Evolutionary conservation across 2,888 invertebrate species (phyloP).

Genomic region (Globia sparganii): DNA sequence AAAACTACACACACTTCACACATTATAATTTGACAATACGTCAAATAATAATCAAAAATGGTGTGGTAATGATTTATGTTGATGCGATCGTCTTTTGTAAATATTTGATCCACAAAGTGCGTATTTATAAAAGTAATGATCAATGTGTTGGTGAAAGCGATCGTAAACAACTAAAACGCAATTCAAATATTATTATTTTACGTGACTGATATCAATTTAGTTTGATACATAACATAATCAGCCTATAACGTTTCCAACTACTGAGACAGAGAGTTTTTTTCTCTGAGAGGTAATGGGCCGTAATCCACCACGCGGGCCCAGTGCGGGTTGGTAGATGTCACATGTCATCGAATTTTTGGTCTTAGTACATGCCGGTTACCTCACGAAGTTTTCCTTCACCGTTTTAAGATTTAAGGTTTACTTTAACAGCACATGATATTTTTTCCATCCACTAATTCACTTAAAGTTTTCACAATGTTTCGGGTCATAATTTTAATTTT

Average conservation of each 20-base stretch:
- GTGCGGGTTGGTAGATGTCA: too few relatives aligned
- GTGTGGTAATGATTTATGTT: conserved; percentile 11
- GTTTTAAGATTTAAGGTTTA: neutral
- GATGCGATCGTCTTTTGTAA: neutral
- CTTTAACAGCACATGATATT: neutral
- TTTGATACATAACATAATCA: neutral
- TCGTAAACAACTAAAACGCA: neutral
- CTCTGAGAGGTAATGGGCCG: too few relatives aligned
- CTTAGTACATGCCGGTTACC: too few relatives aligned
- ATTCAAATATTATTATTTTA: neutral
- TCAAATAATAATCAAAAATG: too few relatives aligned
- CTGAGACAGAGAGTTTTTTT: too few relatives aligned
- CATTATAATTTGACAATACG: too few relatives aligned
- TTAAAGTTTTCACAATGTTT: conserved; percentile 32
- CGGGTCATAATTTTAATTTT: conserved; percentile 52
- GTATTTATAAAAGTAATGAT: neutral
- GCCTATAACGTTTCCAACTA: too few relatives aligned
- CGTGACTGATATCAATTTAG: neutral
- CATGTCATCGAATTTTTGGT: too few relatives aligned
- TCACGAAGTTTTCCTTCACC: too few relatives aligned
- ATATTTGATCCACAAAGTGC: neutral
- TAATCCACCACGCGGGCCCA: too few relatives aligned
- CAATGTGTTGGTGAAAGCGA: neutral
- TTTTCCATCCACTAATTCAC: neutral
- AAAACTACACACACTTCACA: too few relatives aligned